Conservation (phyloP, 2,797 vertebrate genomes). For the Betta splendens region DNA sequence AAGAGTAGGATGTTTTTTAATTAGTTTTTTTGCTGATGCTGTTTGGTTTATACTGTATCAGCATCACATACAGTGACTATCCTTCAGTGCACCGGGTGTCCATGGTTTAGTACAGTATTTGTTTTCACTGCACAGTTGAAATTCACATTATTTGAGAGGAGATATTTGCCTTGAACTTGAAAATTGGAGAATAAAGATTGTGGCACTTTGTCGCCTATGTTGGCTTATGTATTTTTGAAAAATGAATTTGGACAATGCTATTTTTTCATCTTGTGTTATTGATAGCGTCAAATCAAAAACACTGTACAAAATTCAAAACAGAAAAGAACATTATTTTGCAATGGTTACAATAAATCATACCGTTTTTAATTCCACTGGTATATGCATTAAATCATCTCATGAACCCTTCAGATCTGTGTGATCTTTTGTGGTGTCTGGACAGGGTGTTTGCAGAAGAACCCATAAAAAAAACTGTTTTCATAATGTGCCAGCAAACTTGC, state of each 20-base stretch:
- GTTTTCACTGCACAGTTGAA: no score
- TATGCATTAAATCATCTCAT: neutral
- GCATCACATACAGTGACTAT: neutral
- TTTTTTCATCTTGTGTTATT: no score
- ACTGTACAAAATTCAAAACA: neutral
- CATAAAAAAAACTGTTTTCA: neutral
- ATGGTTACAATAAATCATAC: no score
- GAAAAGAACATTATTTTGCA: neutral
- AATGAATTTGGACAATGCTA: no score
- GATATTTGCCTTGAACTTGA: no score
- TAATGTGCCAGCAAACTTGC: neutral
- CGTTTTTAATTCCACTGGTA: neutral
- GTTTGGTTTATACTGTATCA: neutral
- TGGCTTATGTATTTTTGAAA: no score
- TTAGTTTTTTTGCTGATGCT: conserved; percentile 33
- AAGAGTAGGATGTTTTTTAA: conserved; percentile 7
- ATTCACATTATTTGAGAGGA: no score
- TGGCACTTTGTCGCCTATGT: no score
- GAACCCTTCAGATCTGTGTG: neutral
- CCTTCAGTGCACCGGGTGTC: no score
- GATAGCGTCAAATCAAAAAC: no score
- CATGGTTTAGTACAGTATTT: no score
- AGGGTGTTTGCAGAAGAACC: neutral
- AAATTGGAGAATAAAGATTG: no score
- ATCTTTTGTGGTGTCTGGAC: neutral